phyloP scores from a whole-genome alignment of 2,113 vertebrate species.

The Nematolebias whitei region DNA sequence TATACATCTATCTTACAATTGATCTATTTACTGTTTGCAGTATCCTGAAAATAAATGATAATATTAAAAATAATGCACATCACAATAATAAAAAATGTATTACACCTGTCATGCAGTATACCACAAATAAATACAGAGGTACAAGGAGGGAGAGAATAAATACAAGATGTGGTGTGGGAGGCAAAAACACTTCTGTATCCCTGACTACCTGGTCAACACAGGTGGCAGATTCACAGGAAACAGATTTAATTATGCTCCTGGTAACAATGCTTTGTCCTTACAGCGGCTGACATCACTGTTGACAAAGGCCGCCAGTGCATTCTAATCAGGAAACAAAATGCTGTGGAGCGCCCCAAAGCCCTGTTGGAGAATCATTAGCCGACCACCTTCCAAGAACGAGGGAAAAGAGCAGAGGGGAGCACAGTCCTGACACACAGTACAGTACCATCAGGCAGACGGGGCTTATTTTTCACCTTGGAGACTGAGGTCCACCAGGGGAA shows the following conservation, averaged over 20 bases:
- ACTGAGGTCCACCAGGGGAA: slow-evolving; percentile 84
- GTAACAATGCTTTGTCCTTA: slow-evolving; percentile 92
- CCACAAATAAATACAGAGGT: slow-evolving; percentile 28
- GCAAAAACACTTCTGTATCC: slow-evolving; percentile 51
- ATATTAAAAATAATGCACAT: neutral
- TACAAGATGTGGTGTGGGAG: slow-evolving; percentile 44
- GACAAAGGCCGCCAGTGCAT: slow-evolving; percentile 92
- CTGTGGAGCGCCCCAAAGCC: slow-evolving; percentile 84
- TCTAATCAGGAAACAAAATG: slow-evolving; percentile 98
- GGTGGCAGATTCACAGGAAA: slow-evolving; percentile 83
- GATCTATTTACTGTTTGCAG: slow-evolving; percentile 22
- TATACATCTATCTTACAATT: slow-evolving; percentile 10
- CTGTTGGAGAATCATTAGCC: slow-evolving; percentile 90
- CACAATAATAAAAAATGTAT: neutral
- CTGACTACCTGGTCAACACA: slow-evolving; percentile 81
- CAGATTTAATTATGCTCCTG: slow-evolving; percentile 92
- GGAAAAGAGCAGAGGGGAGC: slow-evolving; percentile 70
- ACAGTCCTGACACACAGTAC: slow-evolving; percentile 60
- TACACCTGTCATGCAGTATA: slow-evolving; percentile 20
- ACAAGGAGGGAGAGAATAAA: slow-evolving; percentile 49
- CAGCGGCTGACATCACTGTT: slow-evolving; percentile 89
- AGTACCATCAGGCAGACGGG: slow-evolving; percentile 63
- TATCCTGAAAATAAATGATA: neutral
- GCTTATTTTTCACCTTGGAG: slow-evolving; percentile 86
- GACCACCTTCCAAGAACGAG: slow-evolving; percentile 78